These are phyloP conservation scores for Melanotaenia nigrans DNA, from an alignment of 2,797 vertebrate species.

Conservation along the genomic window DNA sequence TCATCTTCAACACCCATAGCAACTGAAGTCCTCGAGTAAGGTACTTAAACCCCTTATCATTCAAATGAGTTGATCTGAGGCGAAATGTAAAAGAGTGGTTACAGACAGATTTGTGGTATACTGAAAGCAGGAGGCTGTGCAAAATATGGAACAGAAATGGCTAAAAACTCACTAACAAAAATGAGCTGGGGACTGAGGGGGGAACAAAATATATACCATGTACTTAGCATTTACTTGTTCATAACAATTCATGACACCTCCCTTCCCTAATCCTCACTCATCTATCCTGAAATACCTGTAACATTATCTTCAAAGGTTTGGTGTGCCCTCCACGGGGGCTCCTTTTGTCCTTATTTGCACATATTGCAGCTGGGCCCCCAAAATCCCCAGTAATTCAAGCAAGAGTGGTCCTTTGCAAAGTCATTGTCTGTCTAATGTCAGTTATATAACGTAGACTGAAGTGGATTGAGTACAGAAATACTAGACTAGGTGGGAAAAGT, in stretches of 20 bases:
- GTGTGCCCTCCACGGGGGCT: slow-evolving; percentile 7
- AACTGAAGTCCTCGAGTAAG: slow-evolving; percentile 51
- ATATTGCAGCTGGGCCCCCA: slow-evolving; percentile 23
- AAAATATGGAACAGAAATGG: slow-evolving; percentile 16
- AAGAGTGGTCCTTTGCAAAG: slow-evolving; percentile 50
- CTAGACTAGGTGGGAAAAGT: slow-evolving; percentile 28
- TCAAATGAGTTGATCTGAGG: slow-evolving; percentile 33
- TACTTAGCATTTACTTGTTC: slow-evolving; percentile 16
- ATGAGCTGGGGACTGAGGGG: background rate
- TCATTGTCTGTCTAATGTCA: slow-evolving; percentile 59
- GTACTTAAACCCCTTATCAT: slow-evolving; percentile 48
- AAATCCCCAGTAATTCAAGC: slow-evolving; percentile 44
- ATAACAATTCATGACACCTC: slow-evolving; percentile 12
- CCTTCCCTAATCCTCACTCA: background rate
- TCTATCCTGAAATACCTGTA: slow-evolving; percentile 38
- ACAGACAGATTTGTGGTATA: slow-evolving; percentile 29
- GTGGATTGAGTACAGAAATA: slow-evolving; percentile 30
- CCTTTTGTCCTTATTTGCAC: slow-evolving; percentile 12
- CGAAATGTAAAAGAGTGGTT: slow-evolving; percentile 21
- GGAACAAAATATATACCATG: background rate
- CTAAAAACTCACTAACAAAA: slow-evolving; percentile 2
- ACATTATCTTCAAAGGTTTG: slow-evolving; percentile 19
- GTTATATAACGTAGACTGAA: slow-evolving; percentile 62
- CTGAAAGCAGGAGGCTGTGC: slow-evolving; percentile 16
- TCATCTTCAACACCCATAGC: slow-evolving; percentile 48